Evolutionary conservation across 2,888 invertebrate genomes (phyloP).

Genomic region (Drosophila setosimentum): DNA sequence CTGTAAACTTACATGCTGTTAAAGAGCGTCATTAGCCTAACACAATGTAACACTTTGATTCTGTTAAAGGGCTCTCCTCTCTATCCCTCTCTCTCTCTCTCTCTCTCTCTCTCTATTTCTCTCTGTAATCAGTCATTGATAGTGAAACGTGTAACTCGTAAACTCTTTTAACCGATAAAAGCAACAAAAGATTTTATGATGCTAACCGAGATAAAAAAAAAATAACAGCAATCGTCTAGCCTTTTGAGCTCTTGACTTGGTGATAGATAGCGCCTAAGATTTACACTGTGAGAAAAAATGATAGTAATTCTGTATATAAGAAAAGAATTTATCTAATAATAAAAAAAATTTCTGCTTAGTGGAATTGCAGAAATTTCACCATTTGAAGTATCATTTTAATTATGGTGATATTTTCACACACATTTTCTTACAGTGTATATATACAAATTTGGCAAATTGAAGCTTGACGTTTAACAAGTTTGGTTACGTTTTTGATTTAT

Average conservation of each 20-base stretch:
- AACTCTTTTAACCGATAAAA: constrained; percentile 42
- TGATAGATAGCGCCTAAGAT: constrained; percentile 42
- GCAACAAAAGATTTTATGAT: constrained; percentile 38
- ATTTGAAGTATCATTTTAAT: background rate
- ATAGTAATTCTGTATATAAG: background rate
- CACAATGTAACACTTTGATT: constrained; percentile 49
- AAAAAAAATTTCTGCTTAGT: background rate
- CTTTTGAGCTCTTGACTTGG: constrained; percentile 33
- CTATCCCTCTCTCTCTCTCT: background rate
- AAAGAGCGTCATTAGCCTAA: constrained; percentile 30
- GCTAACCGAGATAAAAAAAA: constrained; percentile 15
- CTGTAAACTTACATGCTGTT: constrained; percentile 45
- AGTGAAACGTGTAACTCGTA: constrained; percentile 20
- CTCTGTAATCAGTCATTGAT: constrained; percentile 57
- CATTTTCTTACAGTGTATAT: constrained; percentile 26
- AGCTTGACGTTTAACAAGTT: constrained; percentile 42
- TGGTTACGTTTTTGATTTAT: constrained; percentile 21
- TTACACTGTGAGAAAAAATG: constrained; percentile 17
- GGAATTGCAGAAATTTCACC: background rate
- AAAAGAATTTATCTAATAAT: background rate
- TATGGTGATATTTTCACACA: background rate
- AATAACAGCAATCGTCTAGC: constrained; percentile 5
- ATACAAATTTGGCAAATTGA: constrained; percentile 47
- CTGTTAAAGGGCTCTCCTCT: constrained; percentile 23
- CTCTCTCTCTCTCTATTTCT: background rate